Conservation (phyloP, 2,888 invertebrate genomes). For the Drosophila prolongata region DNA sequence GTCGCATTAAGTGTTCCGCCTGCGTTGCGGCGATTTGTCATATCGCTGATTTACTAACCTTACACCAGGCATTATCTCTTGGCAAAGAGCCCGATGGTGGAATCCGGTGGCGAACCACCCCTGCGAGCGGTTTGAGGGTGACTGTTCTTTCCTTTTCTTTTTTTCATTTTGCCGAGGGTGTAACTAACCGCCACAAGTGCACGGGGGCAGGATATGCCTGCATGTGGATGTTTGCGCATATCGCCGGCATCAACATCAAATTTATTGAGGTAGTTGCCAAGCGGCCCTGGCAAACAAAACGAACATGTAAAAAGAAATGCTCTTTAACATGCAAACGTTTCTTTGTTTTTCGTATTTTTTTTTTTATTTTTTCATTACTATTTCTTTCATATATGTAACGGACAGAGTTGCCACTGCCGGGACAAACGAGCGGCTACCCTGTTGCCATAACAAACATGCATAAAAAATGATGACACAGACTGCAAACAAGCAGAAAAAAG, state of each 20-base stretch:
- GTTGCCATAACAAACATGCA: slow-evolving; percentile 72
- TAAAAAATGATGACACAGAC: slow-evolving; percentile 57
- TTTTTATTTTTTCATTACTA: slow-evolving; percentile 2
- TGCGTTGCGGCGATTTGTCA: slow-evolving; percentile 64
- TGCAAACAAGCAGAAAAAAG: slow-evolving; percentile 6
- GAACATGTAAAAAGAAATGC: slow-evolving; percentile 37
- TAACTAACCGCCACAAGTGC: slow-evolving; percentile 59
- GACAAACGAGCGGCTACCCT: slow-evolving; percentile 37
- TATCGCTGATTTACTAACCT: slow-evolving; percentile 78
- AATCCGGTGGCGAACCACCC: slow-evolving; percentile 29
- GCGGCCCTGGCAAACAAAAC: slow-evolving; percentile 42
- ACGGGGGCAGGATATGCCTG: slow-evolving; percentile 24
- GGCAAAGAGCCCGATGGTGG: slow-evolving; percentile 32
- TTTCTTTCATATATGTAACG: slow-evolving; percentile 15
- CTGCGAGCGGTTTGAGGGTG: slow-evolving; percentile 38
- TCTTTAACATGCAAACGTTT: slow-evolving; percentile 46
- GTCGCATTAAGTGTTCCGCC: slow-evolving; percentile 46
- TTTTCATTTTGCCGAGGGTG: slow-evolving; percentile 15
- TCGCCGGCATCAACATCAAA: slow-evolving; percentile 70
- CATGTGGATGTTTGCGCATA: slow-evolving; percentile 23
- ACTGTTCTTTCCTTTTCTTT: slow-evolving; percentile 7
- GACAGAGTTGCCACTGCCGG: slow-evolving; percentile 31
- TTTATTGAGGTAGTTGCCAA: slow-evolving; percentile 79
- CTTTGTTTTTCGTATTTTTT: slow-evolving; percentile 14
- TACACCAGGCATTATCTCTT: slow-evolving; percentile 66